Conservation (phyloP, 2,888 invertebrate species). For the Mythimna pallens region DNA sequence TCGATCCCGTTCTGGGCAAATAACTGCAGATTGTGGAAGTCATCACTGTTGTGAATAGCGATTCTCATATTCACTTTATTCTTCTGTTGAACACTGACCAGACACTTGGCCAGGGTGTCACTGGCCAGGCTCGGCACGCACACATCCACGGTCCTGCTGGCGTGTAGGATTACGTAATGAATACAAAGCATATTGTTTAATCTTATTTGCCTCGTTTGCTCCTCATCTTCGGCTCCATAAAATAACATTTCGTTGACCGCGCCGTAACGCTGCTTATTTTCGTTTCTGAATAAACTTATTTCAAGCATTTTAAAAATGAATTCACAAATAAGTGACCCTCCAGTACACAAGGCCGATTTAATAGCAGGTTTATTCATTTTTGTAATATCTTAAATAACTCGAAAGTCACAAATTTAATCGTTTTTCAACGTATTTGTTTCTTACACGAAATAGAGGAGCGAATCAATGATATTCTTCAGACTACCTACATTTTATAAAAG, state of each 20-base stretch:
- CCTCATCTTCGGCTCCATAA: conserved; percentile 75
- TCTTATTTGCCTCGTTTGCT: conserved; percentile 70
- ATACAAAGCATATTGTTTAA: conserved; percentile 79
- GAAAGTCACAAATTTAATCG: neutral
- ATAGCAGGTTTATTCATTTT: conserved; percentile 36
- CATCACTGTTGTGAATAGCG: conserved; percentile 73
- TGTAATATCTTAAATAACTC: neutral
- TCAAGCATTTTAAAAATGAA: conserved; percentile 43
- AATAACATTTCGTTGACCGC: conserved; percentile 79
- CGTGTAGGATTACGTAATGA: conserved; percentile 76
- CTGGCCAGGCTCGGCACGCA: conserved; percentile 79
- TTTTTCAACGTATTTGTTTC: neutral
- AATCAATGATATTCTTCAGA: conserved; percentile 1
- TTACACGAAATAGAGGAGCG: neutral
- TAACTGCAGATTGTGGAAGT: conserved; percentile 66
- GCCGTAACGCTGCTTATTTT: conserved; percentile 57
- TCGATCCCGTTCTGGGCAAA: conserved; percentile 74
- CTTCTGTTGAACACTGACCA: conserved; percentile 71
- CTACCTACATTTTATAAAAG: conserved; percentile 26
- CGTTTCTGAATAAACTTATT: conserved; percentile 26
- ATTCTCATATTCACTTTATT: conserved; percentile 74
- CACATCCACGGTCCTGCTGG: conserved; percentile 75
- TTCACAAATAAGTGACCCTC: conserved; percentile 39
- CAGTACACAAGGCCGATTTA: conserved; percentile 32
- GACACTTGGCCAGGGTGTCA: conserved; percentile 74